Percentiles rank a stretch among this genome's conserved stretches.
Conservation (phyloP, 1,140 invertebrate genomes). For the Brachionus manjavacas region DNA sequence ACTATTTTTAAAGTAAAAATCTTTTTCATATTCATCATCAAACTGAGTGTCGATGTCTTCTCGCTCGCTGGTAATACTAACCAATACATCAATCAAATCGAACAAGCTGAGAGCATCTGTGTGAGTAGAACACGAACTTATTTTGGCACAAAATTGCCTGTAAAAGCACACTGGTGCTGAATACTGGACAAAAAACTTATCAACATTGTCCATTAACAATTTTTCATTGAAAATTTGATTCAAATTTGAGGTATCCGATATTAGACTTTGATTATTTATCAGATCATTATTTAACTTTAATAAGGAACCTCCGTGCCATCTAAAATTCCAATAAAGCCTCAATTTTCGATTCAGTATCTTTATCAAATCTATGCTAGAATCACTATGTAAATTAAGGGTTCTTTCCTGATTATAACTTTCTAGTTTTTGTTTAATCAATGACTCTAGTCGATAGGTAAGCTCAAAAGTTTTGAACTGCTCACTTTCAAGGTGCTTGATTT, state of each 20-base stretch:
- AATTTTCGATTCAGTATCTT: slow-evolving; percentile 1
- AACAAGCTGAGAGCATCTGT: not conserved
- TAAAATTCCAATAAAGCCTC: slow-evolving; percentile 28
- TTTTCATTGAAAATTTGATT: slow-evolving; percentile 19
- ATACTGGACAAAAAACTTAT: slow-evolving; percentile 10
- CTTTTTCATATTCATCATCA: slow-evolving; percentile 8
- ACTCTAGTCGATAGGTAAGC: not conserved
- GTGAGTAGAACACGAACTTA: not conserved
- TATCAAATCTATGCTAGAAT: not conserved
- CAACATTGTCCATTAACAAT: not conserved
- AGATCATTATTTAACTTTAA: slow-evolving; percentile 13
- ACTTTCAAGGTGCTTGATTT: slow-evolving; percentile 9
- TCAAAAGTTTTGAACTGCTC: slow-evolving; percentile 13
- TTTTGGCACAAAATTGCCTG: not conserved
- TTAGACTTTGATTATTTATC: not conserved
- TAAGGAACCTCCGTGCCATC: slow-evolving; percentile 14
- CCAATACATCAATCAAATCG: not conserved
- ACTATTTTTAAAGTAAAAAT: slow-evolving; percentile 17
- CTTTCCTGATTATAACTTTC: not conserved
- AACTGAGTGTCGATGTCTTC: not conserved
- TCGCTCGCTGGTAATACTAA: not conserved
- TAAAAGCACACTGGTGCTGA: not conserved
- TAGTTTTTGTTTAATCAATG: slow-evolving; percentile 3
- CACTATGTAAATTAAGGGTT: not conserved
- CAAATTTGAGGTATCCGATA: not conserved